Percentiles rank a stretch among this genome's conserved stretches.
These are phyloP conservation scores for Atta texana DNA, from an alignment of 1,140 invertebrate genomes.

Conservation along the genomic window DNA sequence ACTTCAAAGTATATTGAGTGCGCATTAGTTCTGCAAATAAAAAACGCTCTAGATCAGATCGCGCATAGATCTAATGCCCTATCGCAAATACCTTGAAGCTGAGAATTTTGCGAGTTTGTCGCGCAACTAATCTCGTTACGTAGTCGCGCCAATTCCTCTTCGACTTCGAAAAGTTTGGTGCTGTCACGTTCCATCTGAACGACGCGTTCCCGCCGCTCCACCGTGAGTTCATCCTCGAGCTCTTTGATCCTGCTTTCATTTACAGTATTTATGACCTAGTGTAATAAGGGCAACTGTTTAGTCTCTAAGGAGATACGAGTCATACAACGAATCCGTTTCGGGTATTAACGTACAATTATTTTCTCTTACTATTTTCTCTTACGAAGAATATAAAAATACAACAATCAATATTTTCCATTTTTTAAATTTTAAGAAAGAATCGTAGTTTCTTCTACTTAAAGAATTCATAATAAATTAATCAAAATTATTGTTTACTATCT, in stretches of 20 bases:
- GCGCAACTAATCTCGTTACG: constrained; percentile 76
- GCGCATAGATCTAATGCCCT: neutral
- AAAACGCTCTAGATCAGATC: neutral
- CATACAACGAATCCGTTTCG: neutral
- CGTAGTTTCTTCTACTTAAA: neutral
- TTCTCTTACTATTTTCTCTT: constrained; percentile 1
- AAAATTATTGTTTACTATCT: neutral
- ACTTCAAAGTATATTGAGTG: too few species aligned
- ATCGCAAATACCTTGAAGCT: constrained; percentile 56
- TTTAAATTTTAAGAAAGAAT: neutral
- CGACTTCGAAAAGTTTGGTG: constrained; percentile 87
- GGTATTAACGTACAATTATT: constrained; percentile 8
- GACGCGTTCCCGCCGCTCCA: constrained; percentile 84
- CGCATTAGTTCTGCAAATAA: too few species aligned
- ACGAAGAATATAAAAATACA: neutral
- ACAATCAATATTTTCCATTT: neutral
- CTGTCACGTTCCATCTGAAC: constrained; percentile 86
- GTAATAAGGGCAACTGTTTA: constrained; percentile 71
- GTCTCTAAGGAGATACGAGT: neutral
- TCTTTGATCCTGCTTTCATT: constrained; percentile 87
- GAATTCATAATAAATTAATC: constrained; percentile 7
- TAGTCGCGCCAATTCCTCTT: constrained; percentile 86
- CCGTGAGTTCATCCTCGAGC: constrained; percentile 85
- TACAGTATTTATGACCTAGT: constrained; percentile 85
- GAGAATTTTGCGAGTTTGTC: constrained; percentile 58